These are phyloP conservation scores for Plebejus argus DNA, from an alignment of 2,888 invertebrate species.

Conservation along the genomic window DNA sequence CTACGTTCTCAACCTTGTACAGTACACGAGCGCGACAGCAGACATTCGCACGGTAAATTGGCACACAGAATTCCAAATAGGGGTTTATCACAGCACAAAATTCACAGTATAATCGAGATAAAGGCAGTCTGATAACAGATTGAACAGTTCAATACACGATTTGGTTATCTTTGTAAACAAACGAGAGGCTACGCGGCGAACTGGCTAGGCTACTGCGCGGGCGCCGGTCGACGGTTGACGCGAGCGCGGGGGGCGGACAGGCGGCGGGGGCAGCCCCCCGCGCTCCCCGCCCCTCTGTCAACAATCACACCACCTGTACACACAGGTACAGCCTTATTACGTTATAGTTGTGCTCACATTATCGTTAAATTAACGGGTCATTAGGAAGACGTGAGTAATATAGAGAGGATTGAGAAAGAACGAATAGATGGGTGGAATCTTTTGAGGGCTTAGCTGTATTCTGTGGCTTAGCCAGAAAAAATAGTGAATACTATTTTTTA, in stretches of 20 bases:
- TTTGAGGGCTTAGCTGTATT: no score
- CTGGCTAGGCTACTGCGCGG: conserved; percentile 73
- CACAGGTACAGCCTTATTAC: conserved; percentile 16
- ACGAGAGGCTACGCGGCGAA: conserved; percentile 77
- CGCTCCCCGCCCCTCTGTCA: conserved; percentile 64
- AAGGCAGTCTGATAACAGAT: conserved; percentile 8
- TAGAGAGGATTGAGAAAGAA: background rate
- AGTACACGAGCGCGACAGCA: conserved; percentile 1
- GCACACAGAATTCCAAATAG: conserved; percentile 32
- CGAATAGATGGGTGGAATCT: background rate
- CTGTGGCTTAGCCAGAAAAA: background rate
- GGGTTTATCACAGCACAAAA: conserved; percentile 14
- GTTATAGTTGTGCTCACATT: background rate
- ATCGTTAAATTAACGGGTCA: background rate
- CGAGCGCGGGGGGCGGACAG: conserved; percentile 46
- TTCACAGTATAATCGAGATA: background rate
- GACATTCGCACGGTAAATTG: background rate
- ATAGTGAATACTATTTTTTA: background rate
- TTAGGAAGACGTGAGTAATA: background rate
- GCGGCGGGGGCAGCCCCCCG: conserved; percentile 56
- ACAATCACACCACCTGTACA: conserved; percentile 67
- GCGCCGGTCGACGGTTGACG: conserved; percentile 64
- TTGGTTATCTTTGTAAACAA: conserved; percentile 61
- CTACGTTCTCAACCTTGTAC: conserved; percentile 6
- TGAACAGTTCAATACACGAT: conserved; percentile 12